Evolutionary conservation across 2,888 invertebrate genomes (phyloP).

Genomic region (Pediacus dermestoides): DNA sequence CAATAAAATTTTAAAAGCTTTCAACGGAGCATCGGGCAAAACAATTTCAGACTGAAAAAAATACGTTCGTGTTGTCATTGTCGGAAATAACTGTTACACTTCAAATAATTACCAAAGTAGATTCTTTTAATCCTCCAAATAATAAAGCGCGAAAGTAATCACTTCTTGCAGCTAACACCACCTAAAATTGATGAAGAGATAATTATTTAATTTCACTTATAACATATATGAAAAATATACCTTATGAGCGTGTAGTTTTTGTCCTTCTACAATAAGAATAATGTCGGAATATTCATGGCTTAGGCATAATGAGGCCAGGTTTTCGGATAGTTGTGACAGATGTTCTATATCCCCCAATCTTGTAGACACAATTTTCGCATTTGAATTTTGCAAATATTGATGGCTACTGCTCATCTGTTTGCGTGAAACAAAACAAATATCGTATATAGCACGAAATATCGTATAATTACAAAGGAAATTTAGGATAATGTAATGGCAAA

Average conservation of each 20-base stretch:
- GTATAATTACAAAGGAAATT: neutral
- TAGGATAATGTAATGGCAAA: neutral
- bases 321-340: conserved; percentile 71
- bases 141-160: conserved; percentile 89
- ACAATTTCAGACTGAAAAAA: conserved; percentile 74
- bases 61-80: conserved; percentile 6
- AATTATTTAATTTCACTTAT: conserved; percentile 2
- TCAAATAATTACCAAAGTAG: conserved; percentile 54
- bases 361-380: conserved; percentile 29
- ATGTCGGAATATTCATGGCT: conserved; percentile 91
- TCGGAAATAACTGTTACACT: conserved; percentile 20
- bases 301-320: conserved; percentile 80
- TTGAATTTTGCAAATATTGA: conserved; percentile 42
- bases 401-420: conserved; percentile 47
- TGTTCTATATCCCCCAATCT: conserved; percentile 64
- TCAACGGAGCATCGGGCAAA: conserved; percentile 76
- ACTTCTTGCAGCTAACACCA: conserved; percentile 91
- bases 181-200: conserved; percentile 43
- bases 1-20: conserved; percentile 83
- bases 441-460: neutral
- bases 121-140: conserved; percentile 75
- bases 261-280: conserved; percentile 78
- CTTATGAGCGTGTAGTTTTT: conserved; percentile 66
- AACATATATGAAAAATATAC: conserved; percentile 34
- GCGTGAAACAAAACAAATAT: neutral